These are phyloP conservation scores for Eolophus roseicapilla DNA, from an alignment of 2,113 vertebrate genomes.

Conservation along the genomic window DNA sequence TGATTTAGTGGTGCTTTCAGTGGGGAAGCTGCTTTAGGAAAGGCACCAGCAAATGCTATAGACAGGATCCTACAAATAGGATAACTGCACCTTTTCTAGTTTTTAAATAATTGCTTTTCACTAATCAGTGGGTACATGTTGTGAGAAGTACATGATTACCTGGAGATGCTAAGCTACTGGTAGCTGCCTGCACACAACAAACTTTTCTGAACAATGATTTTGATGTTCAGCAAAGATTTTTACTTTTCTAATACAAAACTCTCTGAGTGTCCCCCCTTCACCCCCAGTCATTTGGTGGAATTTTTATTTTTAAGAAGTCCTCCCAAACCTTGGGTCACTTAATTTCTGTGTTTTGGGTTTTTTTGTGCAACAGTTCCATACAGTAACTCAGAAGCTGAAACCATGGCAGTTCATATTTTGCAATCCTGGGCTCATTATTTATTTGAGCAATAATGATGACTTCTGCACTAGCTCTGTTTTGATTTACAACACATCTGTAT, in stretches of 20 bases:
- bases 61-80: background rate
- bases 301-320: background rate
- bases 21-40: background rate
- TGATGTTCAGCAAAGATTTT: background rate
- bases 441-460: background rate
- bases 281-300: background rate
- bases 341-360: background rate
- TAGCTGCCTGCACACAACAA: background rate
- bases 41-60: too few relatives aligned
- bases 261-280: fast-evolving
- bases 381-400: background rate
- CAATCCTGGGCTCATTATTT: background rate
- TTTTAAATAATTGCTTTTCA: background rate
- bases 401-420: background rate
- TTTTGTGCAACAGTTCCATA: background rate
- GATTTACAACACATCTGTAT: background rate
- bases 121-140: background rate
- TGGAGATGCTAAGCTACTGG: background rate
- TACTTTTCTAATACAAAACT: background rate
- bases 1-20: background rate
- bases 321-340: background rate
- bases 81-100: background rate
- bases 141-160: background rate
- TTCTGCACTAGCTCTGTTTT: background rate
- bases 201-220: background rate